Base-by-base conservation (phyloP, 2,888 invertebrate genomes). In the Torymus texanus region DNA sequence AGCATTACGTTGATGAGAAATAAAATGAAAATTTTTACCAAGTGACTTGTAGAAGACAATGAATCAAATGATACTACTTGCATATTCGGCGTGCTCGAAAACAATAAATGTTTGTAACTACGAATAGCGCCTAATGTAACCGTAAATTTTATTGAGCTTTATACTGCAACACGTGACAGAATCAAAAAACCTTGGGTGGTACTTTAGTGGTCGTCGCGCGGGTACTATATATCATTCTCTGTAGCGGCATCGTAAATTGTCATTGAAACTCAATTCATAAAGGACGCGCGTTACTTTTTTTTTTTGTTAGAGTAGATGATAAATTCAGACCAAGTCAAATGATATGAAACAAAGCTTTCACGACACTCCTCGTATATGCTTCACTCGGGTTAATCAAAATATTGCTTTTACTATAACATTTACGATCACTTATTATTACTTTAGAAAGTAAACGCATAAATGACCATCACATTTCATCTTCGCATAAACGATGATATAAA, bases 191-290 rank as follows among this genome's bases (percentile, higher is more conserved):
- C 56, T 67, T 56, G 61, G 62, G 24, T 62, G 59, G 73, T 29
- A 24, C 11, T 68, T 24, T 51, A 41, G 62, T 51, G 41, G 5
- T 8, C 41, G 41, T 41, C 10, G 12, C 0, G 51, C 24, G 67
- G 61, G 16, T 59, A 56, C 41, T 41, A n/a, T 61, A n/a, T 61
- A 72, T 62, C 41, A 61, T 66, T 72, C 72, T 41, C 12, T 50
- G 18, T 21, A 41, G 41, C 59, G 59, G 21, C 66, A 78, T 61
- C 72, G 61, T 78, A 78, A 78, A 78, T 72, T 78, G 18, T 50
- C 72, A 72, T 70, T 66, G 24, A 67, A 55, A 18, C 29, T 56
- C 67, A 56, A 56, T 55, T 59, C 73, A 53, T 59, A 50, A 51
- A 59, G 11, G 59, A 61, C 65, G n/a, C 58, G 21, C 51, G 21